Evolutionary conservation across 1,140 invertebrate genomes (phyloP).

Genomic region (Bombus sibiricus): DNA sequence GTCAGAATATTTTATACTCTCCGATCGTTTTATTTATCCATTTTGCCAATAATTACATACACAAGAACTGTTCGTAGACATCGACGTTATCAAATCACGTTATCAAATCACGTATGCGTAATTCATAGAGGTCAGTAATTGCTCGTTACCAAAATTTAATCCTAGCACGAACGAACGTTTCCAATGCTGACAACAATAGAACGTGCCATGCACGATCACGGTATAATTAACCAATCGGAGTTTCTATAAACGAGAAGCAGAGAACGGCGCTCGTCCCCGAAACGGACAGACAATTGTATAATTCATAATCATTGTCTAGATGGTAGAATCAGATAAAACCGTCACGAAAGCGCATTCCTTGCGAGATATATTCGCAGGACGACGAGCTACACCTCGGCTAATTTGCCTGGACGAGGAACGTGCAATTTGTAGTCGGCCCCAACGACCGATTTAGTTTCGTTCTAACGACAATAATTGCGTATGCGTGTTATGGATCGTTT

Average conservation of each 20-base stretch:
- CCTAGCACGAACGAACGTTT: no score
- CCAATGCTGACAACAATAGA: no score
- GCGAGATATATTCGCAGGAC: neutral
- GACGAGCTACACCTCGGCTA: neutral
- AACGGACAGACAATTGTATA: constrained; percentile 37
- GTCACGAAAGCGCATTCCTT: constrained; percentile 36
- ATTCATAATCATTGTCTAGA: constrained; percentile 35
- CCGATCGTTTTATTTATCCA: no score
- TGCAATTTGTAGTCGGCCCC: constrained; percentile 17
- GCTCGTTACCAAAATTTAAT: no score
- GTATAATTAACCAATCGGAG: no score
- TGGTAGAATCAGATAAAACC: constrained; percentile 28
- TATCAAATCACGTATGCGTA: no score
- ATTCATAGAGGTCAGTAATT: no score
- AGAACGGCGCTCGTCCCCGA: neutral
- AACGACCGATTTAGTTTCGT: constrained; percentile 23
- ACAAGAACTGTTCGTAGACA: no score
- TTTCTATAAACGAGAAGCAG: neutral
- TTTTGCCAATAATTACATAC: no score
- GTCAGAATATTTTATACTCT: no score
- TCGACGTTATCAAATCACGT: no score
- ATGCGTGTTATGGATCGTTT: neutral
- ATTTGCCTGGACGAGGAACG: constrained; percentile 18
- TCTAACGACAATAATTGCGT: constrained; percentile 22
- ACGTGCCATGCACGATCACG: no score